Base-by-base conservation (phyloP, 92 coral and sea anemone species). In the Virgularia gustaviana region DNA sequence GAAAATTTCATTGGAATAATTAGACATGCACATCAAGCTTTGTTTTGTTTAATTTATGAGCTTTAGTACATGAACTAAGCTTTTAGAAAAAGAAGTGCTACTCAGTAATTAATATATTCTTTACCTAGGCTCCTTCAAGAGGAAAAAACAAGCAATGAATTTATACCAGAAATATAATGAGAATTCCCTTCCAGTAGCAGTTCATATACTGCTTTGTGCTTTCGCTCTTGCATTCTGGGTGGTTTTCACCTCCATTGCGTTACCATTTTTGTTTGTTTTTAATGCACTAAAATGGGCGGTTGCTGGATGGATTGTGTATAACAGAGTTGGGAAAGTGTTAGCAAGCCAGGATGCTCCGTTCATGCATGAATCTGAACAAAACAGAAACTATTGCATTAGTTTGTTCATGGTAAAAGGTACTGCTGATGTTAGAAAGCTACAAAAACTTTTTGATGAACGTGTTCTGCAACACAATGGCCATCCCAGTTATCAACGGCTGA, bases 311-410 rank as follows among this genome's bases (percentile, higher is more conserved):
- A 86, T 91, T 13, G 63, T 86, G 7, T 86, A 89, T 43, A 74
- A 84, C 76, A 68, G 78, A 20, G 70, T 89, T 20, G 97, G 97
- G 16, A 68, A 75, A 34, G 43, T 89, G 9, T 44, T 91, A 35
- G 90, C 91, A 2, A 86, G 89, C 73, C 77, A 80, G 31, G 97
- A 91, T 57, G 96, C 86, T 0, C 97, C 97, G 2, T 91, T 89
- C 60, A 77, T 86, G 29, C 96, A 89, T 66, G 97, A 91, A 71
- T 81, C 84, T 1, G 96, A 86, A 42, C 80, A 79, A 63, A 91
- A 91, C 65, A 82, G 88, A 10, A 89, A 91, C 81, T 88, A 71
- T 49, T 84, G 80, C 34, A 80, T 79, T 36, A 88, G 97, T 2
- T 63, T 91, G 28, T 91, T 91, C 71, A 85, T 91, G 31, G 83